Base-by-base conservation (phyloP, 2,888 invertebrate species). In the Pseudolycoriella hygida region DNA sequence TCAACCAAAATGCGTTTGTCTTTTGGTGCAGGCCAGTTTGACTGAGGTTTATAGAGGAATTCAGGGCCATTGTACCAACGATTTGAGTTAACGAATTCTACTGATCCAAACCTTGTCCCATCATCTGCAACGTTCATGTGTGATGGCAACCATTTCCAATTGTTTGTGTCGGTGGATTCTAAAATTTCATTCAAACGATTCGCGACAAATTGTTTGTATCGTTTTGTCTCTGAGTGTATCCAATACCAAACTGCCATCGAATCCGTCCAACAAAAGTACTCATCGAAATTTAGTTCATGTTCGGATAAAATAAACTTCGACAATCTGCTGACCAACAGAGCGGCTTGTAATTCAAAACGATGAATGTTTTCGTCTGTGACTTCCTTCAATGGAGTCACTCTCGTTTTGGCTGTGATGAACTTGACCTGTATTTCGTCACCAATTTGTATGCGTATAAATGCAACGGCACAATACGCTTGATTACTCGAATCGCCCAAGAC, bases 91-190 rank as follows among this genome's bases (percentile, higher is more conserved):
- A 19, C 20, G 1, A 46, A n/a, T 14, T 49, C 43, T 2, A 25
- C 19, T 5, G 32, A 6, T 10, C 37, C 34, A 14, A 12, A 30
- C 15, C 49, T 43, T 3, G 55, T 54, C 2, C 53, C 54, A 15
- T 50, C 34, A 42, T 54, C 52, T 1, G 54, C 54, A 3, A 50
- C 46, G 43, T 53, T 55, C 11, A 47, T 25, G 2, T 44, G 40
- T 0, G 54, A 51, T 3, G 56, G 54, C 5, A 58, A 48, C 46
- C 55, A 56, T 20, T 48, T 40, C 57, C 57, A 59, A 8, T 57
- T 51, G 1, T 42, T 17, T 2, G 42, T 15, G 3, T 38, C 17
- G 2, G 46, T 31, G 12, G 15, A 6, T 17, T 46, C 43, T 2
- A 38, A 19, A 40, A 45, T 39, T 25, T 45, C 45, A 11, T 30